Percentiles rank a stretch among this genome's conserved stretches.
phyloP scores from a whole-genome alignment of 2,113 vertebrate species.

The Aegithalos caudatus region DNA sequence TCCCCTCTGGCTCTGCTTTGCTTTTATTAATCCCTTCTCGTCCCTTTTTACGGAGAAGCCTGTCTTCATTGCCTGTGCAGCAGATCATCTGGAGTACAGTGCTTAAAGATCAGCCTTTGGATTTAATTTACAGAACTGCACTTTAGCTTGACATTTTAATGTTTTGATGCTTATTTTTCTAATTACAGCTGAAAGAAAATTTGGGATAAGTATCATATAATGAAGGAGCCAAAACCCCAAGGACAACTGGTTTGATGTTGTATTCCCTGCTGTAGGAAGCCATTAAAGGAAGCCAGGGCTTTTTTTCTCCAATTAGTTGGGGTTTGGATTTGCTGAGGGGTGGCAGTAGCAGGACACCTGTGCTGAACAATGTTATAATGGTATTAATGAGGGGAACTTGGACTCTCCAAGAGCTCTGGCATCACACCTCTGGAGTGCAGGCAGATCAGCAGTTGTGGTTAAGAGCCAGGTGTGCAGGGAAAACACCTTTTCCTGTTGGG shows the following conservation, averaged over 20 bases:
- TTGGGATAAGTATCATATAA: slow-evolving; percentile 53
- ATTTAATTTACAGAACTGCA: slow-evolving; percentile 56
- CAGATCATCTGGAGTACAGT: not conserved
- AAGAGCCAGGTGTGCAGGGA: not conserved
- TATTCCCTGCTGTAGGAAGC: slow-evolving; percentile 15
- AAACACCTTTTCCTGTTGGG: accelerated
- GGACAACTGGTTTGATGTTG: slow-evolving; percentile 14
- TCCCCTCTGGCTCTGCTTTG: not conserved
- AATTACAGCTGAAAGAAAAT: slow-evolving; percentile 64
- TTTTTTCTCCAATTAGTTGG: not conserved
- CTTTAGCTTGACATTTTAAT: slow-evolving; percentile 55
- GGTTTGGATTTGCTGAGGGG: not conserved
- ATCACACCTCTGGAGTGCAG: not conserved
- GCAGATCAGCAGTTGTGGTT: not conserved
- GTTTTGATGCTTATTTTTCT: slow-evolving; percentile 55
- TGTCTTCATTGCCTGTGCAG: not conserved
- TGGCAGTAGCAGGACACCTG: not conserved
- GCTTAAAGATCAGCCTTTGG: not conserved
- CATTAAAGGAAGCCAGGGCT: too few species aligned
- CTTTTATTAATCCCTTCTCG: not conserved
- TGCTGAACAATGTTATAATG: not conserved
- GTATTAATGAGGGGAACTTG: not conserved
- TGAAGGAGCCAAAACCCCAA: slow-evolving; percentile 27
- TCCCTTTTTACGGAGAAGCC: not conserved
- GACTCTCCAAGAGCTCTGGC: not conserved